Conservation (phyloP, 2,888 invertebrate genomes). For the Diaphora mendica region DNA sequence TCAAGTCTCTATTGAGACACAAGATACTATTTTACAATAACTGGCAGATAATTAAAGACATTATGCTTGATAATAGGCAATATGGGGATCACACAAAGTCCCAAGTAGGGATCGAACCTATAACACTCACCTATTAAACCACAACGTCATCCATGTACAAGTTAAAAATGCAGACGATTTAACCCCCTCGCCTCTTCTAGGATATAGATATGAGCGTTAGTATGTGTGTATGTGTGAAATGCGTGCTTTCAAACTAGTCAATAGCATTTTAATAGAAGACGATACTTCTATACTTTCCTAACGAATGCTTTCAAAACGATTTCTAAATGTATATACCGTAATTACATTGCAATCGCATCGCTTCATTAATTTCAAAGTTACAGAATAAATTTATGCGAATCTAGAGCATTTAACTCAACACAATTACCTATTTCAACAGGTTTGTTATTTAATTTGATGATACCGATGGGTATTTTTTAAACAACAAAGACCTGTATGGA, state of each 20-base stretch:
- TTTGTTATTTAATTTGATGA: constrained; percentile 5
- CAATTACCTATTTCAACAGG: constrained; percentile 15
- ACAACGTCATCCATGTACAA: no score
- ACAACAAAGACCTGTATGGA: constrained; percentile 1
- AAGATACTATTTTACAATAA: no score
- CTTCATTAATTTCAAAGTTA: constrained; percentile 12
- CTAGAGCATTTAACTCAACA: constrained; percentile 16
- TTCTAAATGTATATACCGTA: constrained; percentile 10
- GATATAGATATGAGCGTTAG: no score
- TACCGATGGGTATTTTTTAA: not conserved
- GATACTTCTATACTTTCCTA: constrained; percentile 1
- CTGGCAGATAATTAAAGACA: no score
- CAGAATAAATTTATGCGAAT: constrained; percentile 14
- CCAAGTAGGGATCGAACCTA: no score
- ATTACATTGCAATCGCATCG: constrained; percentile 13
- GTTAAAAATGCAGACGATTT: no score
- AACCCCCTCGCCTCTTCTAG: no score
- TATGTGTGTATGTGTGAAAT: not conserved
- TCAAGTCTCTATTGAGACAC: no score
- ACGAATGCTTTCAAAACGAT: constrained; percentile 8
- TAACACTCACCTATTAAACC: no score
- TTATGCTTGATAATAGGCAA: no score
- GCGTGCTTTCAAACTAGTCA: not conserved
- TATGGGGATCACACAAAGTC: no score
- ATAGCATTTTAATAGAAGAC: constrained; percentile 1